These are phyloP conservation scores for Euspilapteryx auroguttella DNA, from an alignment of 2,888 invertebrate species.

Conservation along the genomic window DNA sequence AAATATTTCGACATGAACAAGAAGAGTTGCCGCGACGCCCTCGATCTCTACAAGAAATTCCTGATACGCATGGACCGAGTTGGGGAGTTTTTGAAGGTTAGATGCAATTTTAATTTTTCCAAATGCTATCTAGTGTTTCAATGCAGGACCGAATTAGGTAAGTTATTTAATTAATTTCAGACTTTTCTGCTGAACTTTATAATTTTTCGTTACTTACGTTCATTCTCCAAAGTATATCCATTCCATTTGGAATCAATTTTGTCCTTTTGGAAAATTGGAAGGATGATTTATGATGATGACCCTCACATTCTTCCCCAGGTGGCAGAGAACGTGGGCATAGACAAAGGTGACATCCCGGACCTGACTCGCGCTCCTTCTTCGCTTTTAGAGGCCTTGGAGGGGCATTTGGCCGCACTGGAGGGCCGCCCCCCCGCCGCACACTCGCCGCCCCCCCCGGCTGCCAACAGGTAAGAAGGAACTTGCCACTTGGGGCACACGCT, in stretches of 20 bases:
- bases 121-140: too few relatives aligned
- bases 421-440: slow-evolving; percentile 88
- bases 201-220: too few relatives aligned
- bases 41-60: slow-evolving; percentile 98
- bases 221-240: too few relatives aligned
- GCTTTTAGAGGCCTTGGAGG: slow-evolving; percentile 93
- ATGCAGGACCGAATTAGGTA: too few relatives aligned
- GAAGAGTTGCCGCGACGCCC: slow-evolving; percentile 95
- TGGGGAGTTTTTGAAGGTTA: slow-evolving; percentile 92
- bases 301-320: slow-evolving; percentile 22
- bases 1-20: slow-evolving; percentile 99
- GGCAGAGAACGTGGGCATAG: slow-evolving; percentile 88
- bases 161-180: too few relatives aligned
- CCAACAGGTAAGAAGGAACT: too few relatives aligned
- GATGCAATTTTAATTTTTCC: too few relatives aligned
- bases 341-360: slow-evolving; percentile 98
- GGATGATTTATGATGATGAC: not conserved
- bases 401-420: slow-evolving; percentile 91
- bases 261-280: too few relatives aligned
- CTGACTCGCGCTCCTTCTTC: slow-evolving; percentile 97
- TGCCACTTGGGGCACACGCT: too few relatives aligned
- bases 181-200: too few relatives aligned
- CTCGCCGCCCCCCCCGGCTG: slow-evolving; percentile 84
- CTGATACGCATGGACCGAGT: slow-evolving; percentile 98
- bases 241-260: too few relatives aligned